Evolutionary conservation across 2,888 invertebrate genomes (phyloP).

Genomic region (Drosophila pullipes): DNA sequence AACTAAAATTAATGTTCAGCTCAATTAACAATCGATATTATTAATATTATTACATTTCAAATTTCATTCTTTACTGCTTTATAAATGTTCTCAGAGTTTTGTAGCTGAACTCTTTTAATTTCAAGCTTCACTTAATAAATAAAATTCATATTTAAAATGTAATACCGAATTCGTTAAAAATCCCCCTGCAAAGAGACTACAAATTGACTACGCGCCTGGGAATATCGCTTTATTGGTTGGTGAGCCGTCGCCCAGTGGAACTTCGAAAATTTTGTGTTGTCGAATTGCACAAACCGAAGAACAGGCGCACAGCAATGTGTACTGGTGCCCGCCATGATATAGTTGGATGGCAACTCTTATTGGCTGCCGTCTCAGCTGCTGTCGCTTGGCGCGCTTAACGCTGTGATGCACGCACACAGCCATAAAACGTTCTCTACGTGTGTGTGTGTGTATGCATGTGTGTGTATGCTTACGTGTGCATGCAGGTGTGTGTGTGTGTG

Average conservation of each 20-base stretch:
- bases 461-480: slow-evolving; percentile 2
- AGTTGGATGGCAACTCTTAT: slow-evolving; percentile 85
- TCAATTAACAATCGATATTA: no score
- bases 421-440: slow-evolving; percentile 20
- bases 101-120: background rate
- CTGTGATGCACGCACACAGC: slow-evolving; percentile 52
- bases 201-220: slow-evolving; percentile 44
- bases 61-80: background rate
- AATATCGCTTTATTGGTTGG: slow-evolving; percentile 82
- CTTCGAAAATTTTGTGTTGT: slow-evolving; percentile 86
- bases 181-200: background rate
- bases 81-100: background rate
- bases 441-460: background rate
- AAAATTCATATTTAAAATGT: background rate
- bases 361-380: slow-evolving; percentile 79
- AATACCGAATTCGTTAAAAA: background rate
- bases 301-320: slow-evolving; percentile 73
- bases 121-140: background rate
- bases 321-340: slow-evolving; percentile 78
- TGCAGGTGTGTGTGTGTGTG: background rate
- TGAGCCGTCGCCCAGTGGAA: slow-evolving; percentile 79
- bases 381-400: slow-evolving; percentile 58
- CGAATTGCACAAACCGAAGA: slow-evolving; percentile 85
- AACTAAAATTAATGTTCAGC: background rate
- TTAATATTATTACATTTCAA: background rate